Evolutionary conservation across 2,797 vertebrate species (phyloP), one percentile per base, ranked within the genome.

Genomic region (Cyclopterus lumpus): DNA sequence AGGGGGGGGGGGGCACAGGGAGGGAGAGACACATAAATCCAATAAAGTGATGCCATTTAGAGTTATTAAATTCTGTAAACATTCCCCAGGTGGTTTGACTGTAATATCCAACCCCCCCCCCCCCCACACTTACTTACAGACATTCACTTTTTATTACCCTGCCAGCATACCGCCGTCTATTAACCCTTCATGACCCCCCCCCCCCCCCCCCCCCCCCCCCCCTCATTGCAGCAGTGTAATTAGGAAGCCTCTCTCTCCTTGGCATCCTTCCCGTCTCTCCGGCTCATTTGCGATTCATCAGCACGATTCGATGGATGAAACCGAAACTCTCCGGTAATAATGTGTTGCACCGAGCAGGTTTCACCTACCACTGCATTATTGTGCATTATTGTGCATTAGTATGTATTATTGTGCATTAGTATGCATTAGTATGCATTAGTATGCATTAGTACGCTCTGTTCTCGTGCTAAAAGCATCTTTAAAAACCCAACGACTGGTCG

Each of bases 21-120:
- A 79, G 55, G 67, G 68, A 67, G 70, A 76, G 71, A 84, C 72
- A 82, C 63, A 87, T 92, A 91, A 91, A 92, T 92, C 90, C 91
- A 94, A 94, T 93, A 94, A 93, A 89, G 86, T 86, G 87, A 90
- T 93, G 92, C 90, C 92, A 93, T 93, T 92, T 91, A 82, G 77
- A 88, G 89, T 93, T 94, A 92, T 93, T 93, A 91, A 91, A 92
- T 91, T 90, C 85, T 86, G 82, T 89, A 89, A 94, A 93, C 87
- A 90, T 89, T 91, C 91, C 88, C 90, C 88, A 81, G 89, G 90
- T 91, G 88, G 75, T 86, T 64, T 9, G 2, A 83, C 79, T 82
- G 84, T 89, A 89, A 92, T 92, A 91, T 87, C 82, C 64, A 65
- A 44, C 76, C 72, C 61, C 26, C 36, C 38, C 12, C 82, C 73